Base-by-base conservation (phyloP, 2,888 invertebrate genomes). In the Homarus gammarus region DNA sequence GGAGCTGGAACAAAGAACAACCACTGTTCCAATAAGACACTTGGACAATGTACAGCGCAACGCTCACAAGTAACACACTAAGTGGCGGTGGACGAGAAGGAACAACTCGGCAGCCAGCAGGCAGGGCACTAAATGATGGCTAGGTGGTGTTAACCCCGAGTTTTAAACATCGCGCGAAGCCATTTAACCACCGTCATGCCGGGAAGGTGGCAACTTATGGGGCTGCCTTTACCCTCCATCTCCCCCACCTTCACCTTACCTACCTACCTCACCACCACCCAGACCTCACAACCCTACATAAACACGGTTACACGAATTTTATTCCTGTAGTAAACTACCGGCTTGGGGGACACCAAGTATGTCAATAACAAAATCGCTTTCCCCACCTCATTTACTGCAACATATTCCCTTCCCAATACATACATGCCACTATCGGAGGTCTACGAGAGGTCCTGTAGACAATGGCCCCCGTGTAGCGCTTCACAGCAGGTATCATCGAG, bases 381-480 rank as follows among this genome's bases (percentile, higher is more conserved):
- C n/a, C n/a, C n/a, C n/a, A n/a, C n/a, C n/a, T n/a, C n/a, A n/a
- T n/a, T n/a, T n/a, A n/a, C n/a, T n/a, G n/a, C n/a, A n/a, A n/a
- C n/a, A n/a, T n/a, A n/a, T n/a, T n/a, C n/a, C n/a, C 51, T 27
- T 1, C 72, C 70, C 22, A 18, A 12, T 72, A 78, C 61, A n/a
- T 68, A 72, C 31, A 70, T n/a, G 82, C 8, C 40, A 40, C 44
- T n/a, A 64, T 12, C 12, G 72, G 18, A n/a, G 2, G 83, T 72
- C 33, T 36, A 15, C 72, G 83, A 51, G 40, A n/a, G 12, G n/a
- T 56, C 56, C 51, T 83, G 83, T 73, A 83, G 31, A 72, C 73
- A 44, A 72, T 83, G 72, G 38, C 27, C 31, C 83, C 83, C 0
- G 83, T 83, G n/a, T 73, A 83, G 51, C 49, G 72, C 44, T 83